phyloP scores from a whole-genome alignment of 1,140 invertebrate species.

The Psix sp. region DNA sequence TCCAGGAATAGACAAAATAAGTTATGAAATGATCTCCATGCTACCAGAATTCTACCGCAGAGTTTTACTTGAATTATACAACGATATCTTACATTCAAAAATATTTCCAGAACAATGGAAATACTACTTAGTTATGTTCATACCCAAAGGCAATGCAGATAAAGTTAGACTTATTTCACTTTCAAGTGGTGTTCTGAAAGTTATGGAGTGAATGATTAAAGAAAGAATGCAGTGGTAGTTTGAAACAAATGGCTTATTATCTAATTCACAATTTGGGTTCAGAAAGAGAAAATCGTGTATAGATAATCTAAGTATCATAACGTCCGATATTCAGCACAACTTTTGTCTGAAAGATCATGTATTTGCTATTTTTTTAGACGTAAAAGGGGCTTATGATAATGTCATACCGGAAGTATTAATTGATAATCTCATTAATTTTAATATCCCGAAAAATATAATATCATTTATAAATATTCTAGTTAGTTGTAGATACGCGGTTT shows the following conservation, averaged over 20 bases:
- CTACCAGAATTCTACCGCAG: constrained; percentile 35
- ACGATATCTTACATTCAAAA: constrained; percentile 32
- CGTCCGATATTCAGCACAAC: constrained; percentile 15
- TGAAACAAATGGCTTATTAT: constrained; percentile 20
- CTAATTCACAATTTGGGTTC: constrained; percentile 27
- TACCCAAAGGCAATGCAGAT: constrained; percentile 35
- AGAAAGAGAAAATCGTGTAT: constrained; percentile 15
- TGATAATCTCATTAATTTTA: constrained; percentile 24
- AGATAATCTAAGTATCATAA: constrained; percentile 22
- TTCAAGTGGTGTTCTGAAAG: constrained; percentile 28
- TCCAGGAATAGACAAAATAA: constrained; percentile 46
- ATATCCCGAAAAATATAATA: constrained; percentile 17
- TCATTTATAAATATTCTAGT: constrained; percentile 25
- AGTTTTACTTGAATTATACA: constrained; percentile 39
- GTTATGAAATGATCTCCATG: constrained; percentile 30
- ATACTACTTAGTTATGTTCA: constrained; percentile 45
- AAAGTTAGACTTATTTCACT: constrained; percentile 52
- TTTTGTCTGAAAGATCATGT: constrained; percentile 17
- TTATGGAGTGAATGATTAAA: constrained; percentile 34
- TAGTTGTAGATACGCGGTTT: constrained; percentile 2
- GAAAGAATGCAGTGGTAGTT: constrained; percentile 35
- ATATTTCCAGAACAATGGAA: constrained; percentile 43
- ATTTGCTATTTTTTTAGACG: constrained; percentile 26
- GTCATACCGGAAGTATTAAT: constrained; percentile 33
- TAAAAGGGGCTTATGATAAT: constrained; percentile 34